Evolutionary conservation across 2,797 vertebrate genomes (phyloP).

Genomic region (Typhlichthys eigenmanni): DNA sequence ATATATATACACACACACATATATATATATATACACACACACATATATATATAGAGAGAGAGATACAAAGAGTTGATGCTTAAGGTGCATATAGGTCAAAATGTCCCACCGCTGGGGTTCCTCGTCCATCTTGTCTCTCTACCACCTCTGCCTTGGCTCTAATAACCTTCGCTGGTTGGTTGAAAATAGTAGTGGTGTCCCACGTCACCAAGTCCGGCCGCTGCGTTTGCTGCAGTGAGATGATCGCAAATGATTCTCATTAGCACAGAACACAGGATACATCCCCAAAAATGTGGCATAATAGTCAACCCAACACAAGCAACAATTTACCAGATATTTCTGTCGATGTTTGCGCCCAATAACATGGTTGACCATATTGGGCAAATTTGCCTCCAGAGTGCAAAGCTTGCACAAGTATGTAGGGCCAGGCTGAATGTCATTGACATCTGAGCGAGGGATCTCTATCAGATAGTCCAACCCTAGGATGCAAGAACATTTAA

Average conservation of each 20-base stretch:
- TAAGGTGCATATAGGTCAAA: background rate
- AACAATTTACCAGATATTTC: conserved; percentile 76
- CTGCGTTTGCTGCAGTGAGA: conserved; percentile 64
- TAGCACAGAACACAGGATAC: background rate
- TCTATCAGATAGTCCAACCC: conserved; percentile 72
- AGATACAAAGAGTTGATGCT: conserved; percentile 6
- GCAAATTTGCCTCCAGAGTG: conserved; percentile 49
- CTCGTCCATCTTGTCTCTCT: conserved; percentile 79
- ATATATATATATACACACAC: too few relatives aligned
- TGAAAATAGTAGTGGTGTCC: conserved; percentile 46
- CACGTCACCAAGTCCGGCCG: conserved; percentile 77
- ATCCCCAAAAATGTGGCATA: background rate
- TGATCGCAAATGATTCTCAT: background rate
- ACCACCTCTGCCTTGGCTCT: conserved; percentile 75
- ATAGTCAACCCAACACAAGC: background rate
- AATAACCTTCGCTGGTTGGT: conserved; percentile 71
- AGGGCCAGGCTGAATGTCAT: conserved; percentile 44
- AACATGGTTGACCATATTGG: conserved; percentile 72
- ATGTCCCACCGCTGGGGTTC: conserved; percentile 64
- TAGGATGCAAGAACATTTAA: conserved; percentile 30
- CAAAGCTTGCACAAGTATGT: conserved; percentile 74
- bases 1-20: too few relatives aligned
- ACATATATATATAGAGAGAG: too few relatives aligned
- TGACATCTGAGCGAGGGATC: conserved; percentile 19
- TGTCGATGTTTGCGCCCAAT: conserved; percentile 81